phyloP scores from a whole-genome alignment of 2,797 vertebrate genomes.

The Merluccius polli region DNA sequence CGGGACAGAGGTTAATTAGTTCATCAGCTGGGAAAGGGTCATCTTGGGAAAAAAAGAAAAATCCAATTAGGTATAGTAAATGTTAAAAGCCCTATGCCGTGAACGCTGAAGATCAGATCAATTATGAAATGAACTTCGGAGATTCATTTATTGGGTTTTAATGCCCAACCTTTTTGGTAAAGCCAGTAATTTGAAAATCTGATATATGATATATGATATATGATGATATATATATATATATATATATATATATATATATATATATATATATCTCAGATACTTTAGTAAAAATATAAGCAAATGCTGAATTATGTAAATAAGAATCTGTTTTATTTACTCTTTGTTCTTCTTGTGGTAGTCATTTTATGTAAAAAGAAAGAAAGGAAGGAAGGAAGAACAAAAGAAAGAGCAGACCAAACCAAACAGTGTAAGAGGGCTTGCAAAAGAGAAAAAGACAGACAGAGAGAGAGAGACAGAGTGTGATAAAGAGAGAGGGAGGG shows the following conservation, averaged over 20 bases:
- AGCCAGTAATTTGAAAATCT: background rate
- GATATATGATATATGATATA: background rate
- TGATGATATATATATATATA: background rate
- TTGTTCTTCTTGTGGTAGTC: background rate
- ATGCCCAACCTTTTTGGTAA: background rate
- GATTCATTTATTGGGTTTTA: conserved; percentile 9
- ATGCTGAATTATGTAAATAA: background rate
- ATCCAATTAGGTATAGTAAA: conserved; percentile 53
- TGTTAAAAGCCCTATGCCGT: conserved; percentile 28
- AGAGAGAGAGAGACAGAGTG: conserved; percentile 25
- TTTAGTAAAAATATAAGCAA: background rate
- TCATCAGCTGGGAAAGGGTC: conserved; percentile 59
- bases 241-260: too few species aligned
- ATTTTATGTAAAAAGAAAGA: background rate
- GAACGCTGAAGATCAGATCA: conserved; percentile 33
- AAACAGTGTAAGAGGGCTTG: background rate
- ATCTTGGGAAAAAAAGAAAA: conserved; percentile 34
- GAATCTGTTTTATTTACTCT: background rate
- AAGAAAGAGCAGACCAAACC: background rate
- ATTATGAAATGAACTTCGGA: conserved; percentile 38
- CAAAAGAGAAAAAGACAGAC: conserved; percentile 8
- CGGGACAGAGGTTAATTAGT: conserved; percentile 65
- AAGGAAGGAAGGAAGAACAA: background rate
- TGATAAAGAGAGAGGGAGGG: conserved; percentile 33
- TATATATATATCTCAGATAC: too few species aligned